phyloP scores from a whole-genome alignment of 2,888 invertebrate genomes.

The Gryllus longicercus region DNA sequence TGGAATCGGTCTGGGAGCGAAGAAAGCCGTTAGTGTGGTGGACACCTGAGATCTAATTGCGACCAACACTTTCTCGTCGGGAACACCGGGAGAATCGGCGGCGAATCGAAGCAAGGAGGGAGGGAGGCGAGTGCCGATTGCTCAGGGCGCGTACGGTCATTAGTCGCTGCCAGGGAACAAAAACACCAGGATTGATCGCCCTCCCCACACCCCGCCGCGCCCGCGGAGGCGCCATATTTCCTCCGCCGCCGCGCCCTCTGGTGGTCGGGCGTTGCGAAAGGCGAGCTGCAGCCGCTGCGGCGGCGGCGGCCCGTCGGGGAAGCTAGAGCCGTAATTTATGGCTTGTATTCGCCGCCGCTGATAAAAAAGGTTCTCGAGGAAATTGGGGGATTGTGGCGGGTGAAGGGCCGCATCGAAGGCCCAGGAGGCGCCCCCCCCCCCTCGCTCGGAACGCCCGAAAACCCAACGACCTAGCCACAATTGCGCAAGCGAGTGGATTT shows the following conservation, averaged over 20 bases:
- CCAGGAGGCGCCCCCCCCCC: too few relatives aligned
- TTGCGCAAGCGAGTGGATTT: too few relatives aligned
- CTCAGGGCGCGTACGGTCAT: background rate
- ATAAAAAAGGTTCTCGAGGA: background rate
- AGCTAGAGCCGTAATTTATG: background rate
- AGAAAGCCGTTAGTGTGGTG: too few relatives aligned
- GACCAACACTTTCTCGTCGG: too few relatives aligned
- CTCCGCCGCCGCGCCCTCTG: background rate
- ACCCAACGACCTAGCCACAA: too few relatives aligned
- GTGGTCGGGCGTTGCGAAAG: background rate
- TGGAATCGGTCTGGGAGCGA: too few relatives aligned
- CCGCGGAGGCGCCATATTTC: background rate
- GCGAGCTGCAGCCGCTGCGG: background rate
- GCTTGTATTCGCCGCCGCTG: background rate
- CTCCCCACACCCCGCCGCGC: background rate
- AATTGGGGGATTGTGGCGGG: background rate
- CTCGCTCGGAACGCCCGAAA: too few relatives aligned
- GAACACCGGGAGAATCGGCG: too few relatives aligned
- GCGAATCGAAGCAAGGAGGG: background rate
- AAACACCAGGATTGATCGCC: background rate
- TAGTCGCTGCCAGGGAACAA: constrained; percentile 3
- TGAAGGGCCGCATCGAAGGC: too few relatives aligned
- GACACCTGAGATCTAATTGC: too few relatives aligned
- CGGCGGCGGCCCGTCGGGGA: background rate
- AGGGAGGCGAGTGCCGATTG: background rate